Evolutionary conservation across 2,888 invertebrate genomes (phyloP).

Genomic region (Prionchulus punctatus): DNA sequence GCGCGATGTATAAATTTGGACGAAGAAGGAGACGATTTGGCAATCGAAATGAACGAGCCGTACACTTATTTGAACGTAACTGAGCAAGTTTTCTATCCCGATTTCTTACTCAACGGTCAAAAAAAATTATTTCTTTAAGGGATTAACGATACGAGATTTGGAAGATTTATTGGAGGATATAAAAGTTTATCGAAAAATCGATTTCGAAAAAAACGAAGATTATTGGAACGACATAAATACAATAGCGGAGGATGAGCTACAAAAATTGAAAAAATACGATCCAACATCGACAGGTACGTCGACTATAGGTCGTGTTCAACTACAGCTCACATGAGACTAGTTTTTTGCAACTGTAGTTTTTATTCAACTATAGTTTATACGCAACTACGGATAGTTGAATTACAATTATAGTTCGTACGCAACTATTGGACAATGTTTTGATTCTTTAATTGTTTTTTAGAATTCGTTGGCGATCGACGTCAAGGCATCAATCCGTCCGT

Average conservation of each 20-base stretch:
- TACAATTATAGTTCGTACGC: too few species aligned
- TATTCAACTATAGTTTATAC: too few species aligned
- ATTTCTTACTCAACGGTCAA: neutral
- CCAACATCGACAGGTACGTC: slow-evolving; percentile 21
- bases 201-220: slow-evolving; percentile 65
- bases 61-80: slow-evolving; percentile 71
- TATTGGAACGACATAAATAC: slow-evolving; percentile 94
- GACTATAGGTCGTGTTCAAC: too few species aligned
- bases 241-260: slow-evolving; percentile 78
- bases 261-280: slow-evolving; percentile 61
- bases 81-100: too few species aligned
- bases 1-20: slow-evolving; percentile 62
- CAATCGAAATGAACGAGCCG: slow-evolving; percentile 94
- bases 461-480: slow-evolving; percentile 34
- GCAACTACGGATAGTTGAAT: too few species aligned
- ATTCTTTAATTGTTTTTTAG: neutral
- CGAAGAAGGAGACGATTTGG: slow-evolving; percentile 62
- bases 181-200: slow-evolving; percentile 74
- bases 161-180: slow-evolving; percentile 94
- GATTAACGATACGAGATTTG: slow-evolving; percentile 68
- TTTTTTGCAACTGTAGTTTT: too few species aligned
- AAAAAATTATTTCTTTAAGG: slow-evolving; percentile 20
- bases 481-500: slow-evolving; percentile 80
- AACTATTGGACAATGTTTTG: too few species aligned
- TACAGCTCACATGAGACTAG: too few species aligned